Evolutionary conservation across 1,140 invertebrate genomes (phyloP), one percentile per base, ranked within the genome.

Genomic region (Stratiolaelaps scimitus): DNA sequence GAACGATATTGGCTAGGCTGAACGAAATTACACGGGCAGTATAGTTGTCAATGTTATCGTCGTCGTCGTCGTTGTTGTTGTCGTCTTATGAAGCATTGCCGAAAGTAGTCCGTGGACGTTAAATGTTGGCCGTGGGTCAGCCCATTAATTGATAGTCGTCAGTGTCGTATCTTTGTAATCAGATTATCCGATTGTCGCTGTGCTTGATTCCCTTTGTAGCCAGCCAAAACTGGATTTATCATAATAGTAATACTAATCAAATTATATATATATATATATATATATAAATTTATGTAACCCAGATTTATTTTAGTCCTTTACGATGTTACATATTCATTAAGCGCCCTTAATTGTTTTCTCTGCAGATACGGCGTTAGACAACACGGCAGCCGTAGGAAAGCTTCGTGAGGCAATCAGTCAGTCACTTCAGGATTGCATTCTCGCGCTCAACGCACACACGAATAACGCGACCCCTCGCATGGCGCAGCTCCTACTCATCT

Each of bases 321-420:
- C 47, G 15, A 69, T 64, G 45, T 20, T 44, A 45, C 15, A 64
- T 29, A 68, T 23, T 68, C 46, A 43, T n/a, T 56, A 56, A 43
- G 1, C 34, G 28, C 2, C 15, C 70, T 72, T 19, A 7, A 64
- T 17, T 28, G 13, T 23, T 17, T 66, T 29, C n/a, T 56, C 44
- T 65, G 85, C 85, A 72, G 92, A 96, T 79, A 88, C 89, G 28
- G 82, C 83, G 71, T 81, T 93, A 67, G 91, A 95, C 71, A 87
- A 93, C 72, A 84, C 83, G 70, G 82, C 84, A 34, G 82, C 86
- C 4, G 80, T 94, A 66, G 84, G 87, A 65, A 85, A 87, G 74
- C 86, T 96, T 72, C 82, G 91, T 64, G 90, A 95, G 71, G 81
- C 82, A 47, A 88, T 96, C 69, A 80, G 95, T 53, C 82, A 83